Conservation (phyloP, 2,888 invertebrate species). For the Acronicta psi region DNA sequence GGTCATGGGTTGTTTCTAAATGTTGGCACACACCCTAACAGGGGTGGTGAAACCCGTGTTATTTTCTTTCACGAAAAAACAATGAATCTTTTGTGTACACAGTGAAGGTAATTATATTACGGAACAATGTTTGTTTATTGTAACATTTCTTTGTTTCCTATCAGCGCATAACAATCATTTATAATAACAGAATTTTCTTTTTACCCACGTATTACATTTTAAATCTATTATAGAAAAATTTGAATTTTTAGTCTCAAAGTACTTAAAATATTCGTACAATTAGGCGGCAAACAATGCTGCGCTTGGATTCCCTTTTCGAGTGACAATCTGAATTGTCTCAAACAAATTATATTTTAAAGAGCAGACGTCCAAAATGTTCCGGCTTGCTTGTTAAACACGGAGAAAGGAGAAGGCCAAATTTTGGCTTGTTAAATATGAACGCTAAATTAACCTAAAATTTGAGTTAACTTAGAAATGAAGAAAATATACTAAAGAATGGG, state of each 20-base stretch:
- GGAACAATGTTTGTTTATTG: no score
- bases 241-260: conserved; percentile 3
- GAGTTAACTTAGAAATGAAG: background rate
- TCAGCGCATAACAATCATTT: no score
- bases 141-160: no score
- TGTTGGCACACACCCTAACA: no score
- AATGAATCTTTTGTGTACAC: no score
- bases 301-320: conserved; percentile 24
- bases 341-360: conserved; percentile 47
- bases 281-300: conserved; percentile 17
- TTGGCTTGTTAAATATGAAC: conserved; percentile 19
- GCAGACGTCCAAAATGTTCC: conserved; percentile 35
- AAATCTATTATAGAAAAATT: no score
- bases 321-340: conserved; percentile 37
- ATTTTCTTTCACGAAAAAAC: no score
- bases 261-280: conserved; percentile 14
- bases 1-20: background rate
- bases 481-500: background rate
- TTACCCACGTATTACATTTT: no score
- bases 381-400: conserved; percentile 26
- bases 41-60: no score
- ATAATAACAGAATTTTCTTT: no score
- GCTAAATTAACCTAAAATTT: conserved; percentile 20
- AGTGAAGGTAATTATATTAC: no score
- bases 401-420: conserved; percentile 31